Evolutionary conservation across 2,113 vertebrate species (phyloP).

Genomic region (Euleptes europaea): DNA sequence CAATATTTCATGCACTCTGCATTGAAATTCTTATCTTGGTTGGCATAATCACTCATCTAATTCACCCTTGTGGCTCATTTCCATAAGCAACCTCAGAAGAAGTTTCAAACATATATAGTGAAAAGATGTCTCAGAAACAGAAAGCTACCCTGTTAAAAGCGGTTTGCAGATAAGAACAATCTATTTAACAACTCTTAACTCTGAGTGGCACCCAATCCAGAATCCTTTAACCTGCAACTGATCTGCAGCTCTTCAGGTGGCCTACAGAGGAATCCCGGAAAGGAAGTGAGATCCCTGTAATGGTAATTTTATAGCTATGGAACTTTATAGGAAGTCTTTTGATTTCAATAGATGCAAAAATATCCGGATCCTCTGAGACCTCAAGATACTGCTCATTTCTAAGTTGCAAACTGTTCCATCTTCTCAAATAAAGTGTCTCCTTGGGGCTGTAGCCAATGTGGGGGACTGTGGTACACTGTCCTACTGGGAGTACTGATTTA

Average conservation of each 20-base stretch:
- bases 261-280: background rate
- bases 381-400: background rate
- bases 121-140: background rate
- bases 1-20: conserved; percentile 16
- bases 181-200: background rate
- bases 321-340: background rate
- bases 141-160: background rate
- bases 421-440: background rate
- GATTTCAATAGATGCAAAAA: background rate
- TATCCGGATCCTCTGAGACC: background rate
- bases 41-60: conserved; percentile 10
- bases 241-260: background rate
- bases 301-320: background rate
- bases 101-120: background rate
- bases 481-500: too few relatives aligned
- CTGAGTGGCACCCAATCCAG: background rate
- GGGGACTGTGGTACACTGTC: too few relatives aligned
- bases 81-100: background rate
- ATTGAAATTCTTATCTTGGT: background rate
- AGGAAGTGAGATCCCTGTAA: too few relatives aligned
- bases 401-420: background rate
- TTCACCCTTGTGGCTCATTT: conserved; percentile 2
- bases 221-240: background rate
- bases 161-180: background rate
- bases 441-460: too few relatives aligned